phyloP scores from a whole-genome alignment of 2,888 invertebrate species.

The Craniophora ligustri region DNA sequence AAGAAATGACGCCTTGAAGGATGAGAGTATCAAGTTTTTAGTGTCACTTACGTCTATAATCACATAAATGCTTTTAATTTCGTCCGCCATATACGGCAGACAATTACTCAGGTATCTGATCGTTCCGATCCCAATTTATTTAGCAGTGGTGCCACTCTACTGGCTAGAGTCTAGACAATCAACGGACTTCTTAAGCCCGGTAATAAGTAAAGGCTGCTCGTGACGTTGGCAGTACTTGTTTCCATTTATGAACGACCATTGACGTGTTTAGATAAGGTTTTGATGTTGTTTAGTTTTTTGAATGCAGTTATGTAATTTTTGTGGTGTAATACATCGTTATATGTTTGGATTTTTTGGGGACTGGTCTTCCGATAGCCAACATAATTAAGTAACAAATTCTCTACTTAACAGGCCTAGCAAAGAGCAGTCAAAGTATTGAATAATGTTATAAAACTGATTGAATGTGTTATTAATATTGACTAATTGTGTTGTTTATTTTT shows the following conservation, averaged over 20 bases:
- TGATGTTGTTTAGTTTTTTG: constrained; percentile 28
- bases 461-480: too few relatives aligned
- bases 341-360: constrained; percentile 8
- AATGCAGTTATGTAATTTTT: constrained; percentile 17
- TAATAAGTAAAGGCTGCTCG: constrained; percentile 70
- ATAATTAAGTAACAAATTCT: too few relatives aligned
- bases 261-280: constrained; percentile 40
- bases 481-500: too few relatives aligned
- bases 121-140: constrained; percentile 52
- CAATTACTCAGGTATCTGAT: constrained; percentile 42
- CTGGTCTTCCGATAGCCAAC: background rate
- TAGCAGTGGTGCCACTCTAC: constrained; percentile 47
- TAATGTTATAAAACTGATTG: too few relatives aligned
- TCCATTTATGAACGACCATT: constrained; percentile 62
- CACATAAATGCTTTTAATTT: constrained; percentile 35
- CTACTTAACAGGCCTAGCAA: too few relatives aligned
- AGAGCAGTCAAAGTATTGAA: background rate
- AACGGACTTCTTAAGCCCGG: constrained; percentile 59
- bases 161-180: constrained; percentile 56
- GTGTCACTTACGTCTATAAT: constrained; percentile 22
- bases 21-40: constrained; percentile 32
- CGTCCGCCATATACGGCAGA: constrained; percentile 34
- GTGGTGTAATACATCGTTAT: background rate
- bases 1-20: constrained; percentile 13
- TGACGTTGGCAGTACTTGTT: constrained; percentile 64